Evolutionary conservation across 2,113 vertebrate species (phyloP), one percentile per base, ranked within the genome.

Genomic region (Ceyx cyanopectus): DNA sequence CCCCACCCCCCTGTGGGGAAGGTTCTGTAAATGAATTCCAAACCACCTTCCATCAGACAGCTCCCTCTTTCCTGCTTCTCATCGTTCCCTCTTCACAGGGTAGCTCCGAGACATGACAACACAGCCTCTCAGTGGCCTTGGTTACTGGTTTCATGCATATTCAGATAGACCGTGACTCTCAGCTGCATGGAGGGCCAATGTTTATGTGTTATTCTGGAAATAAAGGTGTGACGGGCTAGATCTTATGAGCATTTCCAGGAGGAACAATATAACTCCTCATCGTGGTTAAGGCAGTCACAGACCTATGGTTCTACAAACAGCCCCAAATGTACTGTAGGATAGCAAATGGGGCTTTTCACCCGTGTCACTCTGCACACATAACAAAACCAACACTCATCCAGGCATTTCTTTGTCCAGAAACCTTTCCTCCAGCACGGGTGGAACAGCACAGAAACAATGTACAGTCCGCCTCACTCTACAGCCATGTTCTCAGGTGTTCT

Each of bases 91-190:
- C 24, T 10, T 91, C 89, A 85, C 89, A 83, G 3, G 72, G 84
- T 65, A 81, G 91, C 94, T 93, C 85, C 91, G 67, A 93, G 67
- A 96, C 79, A 34, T 89, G 84, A 93, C 91, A 92, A 89, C 91
- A 94, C 66, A 93, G 76, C 45, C 85, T 88, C 62, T 19, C 77
- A 78, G 89, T 85, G 91, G 81, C 89, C 92, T 89, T 93, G 91
- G 89, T 93, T 93, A 95, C 92, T 85, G 84, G 48, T 83, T 89
- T 89, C 91, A 94, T 92, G 73, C 89, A 93, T 95, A 95, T 94
- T 87, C 92, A 95, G 60, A 92, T 63, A 89, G 2, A 87, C 3
- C 57, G 53, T 80, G 68, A 40, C 74, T 76, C 68, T 61, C 87
- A 95, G 48, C 68, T 82, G 75, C 85, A 87, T 37, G 45, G 92